Conservation (phyloP, 1,140 invertebrate genomes). For the Drosophila ambigua region DNA sequence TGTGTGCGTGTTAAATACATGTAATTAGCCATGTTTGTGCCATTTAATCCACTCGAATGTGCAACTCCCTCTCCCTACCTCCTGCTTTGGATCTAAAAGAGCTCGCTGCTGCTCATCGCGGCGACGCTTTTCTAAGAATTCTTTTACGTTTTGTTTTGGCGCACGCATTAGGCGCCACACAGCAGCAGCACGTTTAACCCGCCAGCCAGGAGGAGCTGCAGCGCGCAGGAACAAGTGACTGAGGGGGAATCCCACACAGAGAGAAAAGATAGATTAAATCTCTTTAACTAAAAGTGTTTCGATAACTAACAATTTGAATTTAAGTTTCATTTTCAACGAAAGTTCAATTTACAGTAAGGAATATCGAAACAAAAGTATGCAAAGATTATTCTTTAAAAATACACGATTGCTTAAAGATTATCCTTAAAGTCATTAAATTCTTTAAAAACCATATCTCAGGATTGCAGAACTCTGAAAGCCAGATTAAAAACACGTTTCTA, state of each 20-base stretch:
- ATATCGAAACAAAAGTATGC: too few species aligned
- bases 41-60: conserved; percentile 75
- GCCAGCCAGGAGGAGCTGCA: conserved; percentile 43
- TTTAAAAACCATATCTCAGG: too few species aligned
- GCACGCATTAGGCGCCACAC: conserved; percentile 79
- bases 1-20: conserved; percentile 76
- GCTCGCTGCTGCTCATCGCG: conserved; percentile 33
- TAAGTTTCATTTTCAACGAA: too few species aligned
- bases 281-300: not conserved
- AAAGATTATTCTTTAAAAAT: too few species aligned
- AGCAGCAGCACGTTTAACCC: conserved; percentile 74
- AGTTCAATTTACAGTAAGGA: too few species aligned
- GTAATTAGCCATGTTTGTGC: conserved; percentile 82
- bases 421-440: too few species aligned
- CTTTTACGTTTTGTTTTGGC: conserved; percentile 77
- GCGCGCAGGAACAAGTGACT: not conserved
- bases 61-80: conserved; percentile 20
- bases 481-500: too few species aligned
- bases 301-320: too few species aligned
- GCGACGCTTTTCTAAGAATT: conserved; percentile 80
- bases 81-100: conserved; percentile 8
- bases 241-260: not conserved
- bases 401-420: too few species aligned
- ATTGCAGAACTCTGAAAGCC: too few species aligned
- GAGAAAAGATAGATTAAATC: too few species aligned